Percentiles rank a stretch among this genome's conserved stretches.
phyloP scores from a whole-genome alignment of 2,113 vertebrate species.

The Neogobius melanostomus region DNA sequence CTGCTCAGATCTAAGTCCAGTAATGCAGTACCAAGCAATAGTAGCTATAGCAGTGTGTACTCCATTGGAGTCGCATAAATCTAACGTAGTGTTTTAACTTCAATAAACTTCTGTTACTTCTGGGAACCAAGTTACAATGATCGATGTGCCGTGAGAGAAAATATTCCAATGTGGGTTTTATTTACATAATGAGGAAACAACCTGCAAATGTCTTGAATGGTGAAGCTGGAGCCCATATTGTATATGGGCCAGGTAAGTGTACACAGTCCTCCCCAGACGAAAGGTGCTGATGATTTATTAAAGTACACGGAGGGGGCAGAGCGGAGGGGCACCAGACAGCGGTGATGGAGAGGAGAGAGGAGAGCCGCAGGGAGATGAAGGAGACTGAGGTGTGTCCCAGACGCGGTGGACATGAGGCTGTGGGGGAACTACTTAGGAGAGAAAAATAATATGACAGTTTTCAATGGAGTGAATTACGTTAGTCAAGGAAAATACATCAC shows the following conservation, averaged over 20 bases:
- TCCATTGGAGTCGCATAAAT: too few relatives aligned
- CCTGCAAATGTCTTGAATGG: conserved; percentile 5
- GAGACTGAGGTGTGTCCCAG: conserved; percentile 8
- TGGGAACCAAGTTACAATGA: not conserved
- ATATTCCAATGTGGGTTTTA: not conserved
- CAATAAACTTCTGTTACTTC: not conserved
- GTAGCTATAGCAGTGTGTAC: too few relatives aligned
- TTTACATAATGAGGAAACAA: conserved; percentile 12
- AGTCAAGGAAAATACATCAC: not conserved
- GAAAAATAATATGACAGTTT: not conserved
- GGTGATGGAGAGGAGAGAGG: conserved; percentile 16
- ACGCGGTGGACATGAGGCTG: not conserved
- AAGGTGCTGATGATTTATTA: conserved; percentile 59
- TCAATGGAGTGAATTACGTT: not conserved
- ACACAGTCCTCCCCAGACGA: conserved; percentile 35
- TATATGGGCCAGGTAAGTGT: conserved; percentile 22
- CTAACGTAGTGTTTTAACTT: too few relatives aligned
- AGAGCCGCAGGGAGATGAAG: not conserved
- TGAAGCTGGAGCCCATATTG: not conserved
- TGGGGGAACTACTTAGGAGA: not conserved
- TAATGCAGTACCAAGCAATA: too few relatives aligned
- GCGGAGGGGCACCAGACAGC: conserved; percentile 12
- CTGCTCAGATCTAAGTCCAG: too few relatives aligned
- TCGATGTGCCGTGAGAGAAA: not conserved
- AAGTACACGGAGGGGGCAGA: conserved; percentile 30